These are phyloP conservation scores for Mormyrus hasselquistii DNA, from an alignment of 2,797 vertebrate species.

Conservation along the genomic window DNA sequence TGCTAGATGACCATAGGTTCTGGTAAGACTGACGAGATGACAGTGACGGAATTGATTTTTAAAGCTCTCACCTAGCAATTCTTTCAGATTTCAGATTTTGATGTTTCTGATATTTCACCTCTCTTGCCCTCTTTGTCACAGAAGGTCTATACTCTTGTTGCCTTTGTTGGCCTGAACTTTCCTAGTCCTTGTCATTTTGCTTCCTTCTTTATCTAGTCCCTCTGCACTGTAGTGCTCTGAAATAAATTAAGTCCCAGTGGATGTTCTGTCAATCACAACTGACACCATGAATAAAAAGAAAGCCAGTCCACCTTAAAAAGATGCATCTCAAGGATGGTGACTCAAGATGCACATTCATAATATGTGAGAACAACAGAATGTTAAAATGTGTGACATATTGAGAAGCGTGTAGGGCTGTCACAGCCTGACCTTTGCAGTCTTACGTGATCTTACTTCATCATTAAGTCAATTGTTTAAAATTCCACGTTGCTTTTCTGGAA, in stretches of 20 bases:
- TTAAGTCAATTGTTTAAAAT: not conserved
- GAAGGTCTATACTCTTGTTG: not conserved
- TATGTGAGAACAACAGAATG: not conserved
- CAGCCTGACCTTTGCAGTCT: not conserved
- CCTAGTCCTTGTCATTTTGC: not conserved
- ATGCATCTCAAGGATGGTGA: not conserved
- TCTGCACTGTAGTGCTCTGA: not conserved
- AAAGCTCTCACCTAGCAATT: not conserved
- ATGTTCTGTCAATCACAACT: not conserved
- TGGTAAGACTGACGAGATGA: not conserved
- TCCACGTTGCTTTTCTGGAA: not conserved
- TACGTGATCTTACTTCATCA: not conserved
- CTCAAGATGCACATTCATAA: not conserved
- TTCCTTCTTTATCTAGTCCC: not conserved
- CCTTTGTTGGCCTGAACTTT: not conserved
- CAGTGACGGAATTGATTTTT: not conserved
- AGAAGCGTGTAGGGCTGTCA: not conserved
- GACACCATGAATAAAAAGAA: not conserved
- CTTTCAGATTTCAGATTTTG: not conserved
- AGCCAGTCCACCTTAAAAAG: not conserved
- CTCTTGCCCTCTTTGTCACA: not conserved
- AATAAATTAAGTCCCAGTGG: not conserved
- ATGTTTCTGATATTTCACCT: not conserved
- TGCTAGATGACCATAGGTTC: not conserved
- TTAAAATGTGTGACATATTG: not conserved